Evolutionary conservation across 92 coral and sea anemone genomes (phyloP).

Genomic region (Siderastrea radians): DNA sequence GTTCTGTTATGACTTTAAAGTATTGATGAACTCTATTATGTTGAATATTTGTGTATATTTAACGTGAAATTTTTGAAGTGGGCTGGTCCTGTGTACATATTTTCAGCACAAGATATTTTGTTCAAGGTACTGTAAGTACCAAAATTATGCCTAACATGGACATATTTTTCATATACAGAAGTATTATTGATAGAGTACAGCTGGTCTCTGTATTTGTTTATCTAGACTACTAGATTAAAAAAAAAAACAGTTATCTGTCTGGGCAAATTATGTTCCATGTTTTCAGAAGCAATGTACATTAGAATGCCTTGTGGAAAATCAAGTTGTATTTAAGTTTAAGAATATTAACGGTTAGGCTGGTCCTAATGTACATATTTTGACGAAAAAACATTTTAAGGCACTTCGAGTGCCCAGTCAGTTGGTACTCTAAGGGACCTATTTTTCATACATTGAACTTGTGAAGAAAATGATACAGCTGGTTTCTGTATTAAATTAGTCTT

Average conservation of each 20-base stretch:
- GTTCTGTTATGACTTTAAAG: constrained; percentile 74
- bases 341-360: constrained; percentile 46
- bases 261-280: constrained; percentile 13
- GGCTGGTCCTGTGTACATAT: constrained; percentile 98
- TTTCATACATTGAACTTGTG: constrained; percentile 71
- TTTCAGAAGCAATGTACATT: constrained; percentile 24
- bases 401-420: constrained; percentile 11
- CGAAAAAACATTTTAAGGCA: constrained; percentile 47
- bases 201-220: constrained; percentile 76
- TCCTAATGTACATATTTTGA: constrained; percentile 57
- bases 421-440: constrained; percentile 60
- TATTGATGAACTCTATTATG: constrained; percentile 54
- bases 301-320: background rate
- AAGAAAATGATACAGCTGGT: constrained; percentile 66
- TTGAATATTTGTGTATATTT: constrained; percentile 59
- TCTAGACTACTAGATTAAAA: background rate
- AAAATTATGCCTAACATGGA: background rate
- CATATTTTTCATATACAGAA: constrained; percentile 67
- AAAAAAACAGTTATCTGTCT: constrained; percentile 27
- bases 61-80: constrained; percentile 52
- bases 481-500: constrained; percentile 75
- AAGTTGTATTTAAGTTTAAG: constrained; percentile 48
- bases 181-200: constrained; percentile 67
- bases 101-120: constrained; percentile 67
- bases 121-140: constrained; percentile 57